Evolutionary conservation across 1,140 invertebrate species (phyloP).

Genomic region (Meloidogyne hapla): DNA sequence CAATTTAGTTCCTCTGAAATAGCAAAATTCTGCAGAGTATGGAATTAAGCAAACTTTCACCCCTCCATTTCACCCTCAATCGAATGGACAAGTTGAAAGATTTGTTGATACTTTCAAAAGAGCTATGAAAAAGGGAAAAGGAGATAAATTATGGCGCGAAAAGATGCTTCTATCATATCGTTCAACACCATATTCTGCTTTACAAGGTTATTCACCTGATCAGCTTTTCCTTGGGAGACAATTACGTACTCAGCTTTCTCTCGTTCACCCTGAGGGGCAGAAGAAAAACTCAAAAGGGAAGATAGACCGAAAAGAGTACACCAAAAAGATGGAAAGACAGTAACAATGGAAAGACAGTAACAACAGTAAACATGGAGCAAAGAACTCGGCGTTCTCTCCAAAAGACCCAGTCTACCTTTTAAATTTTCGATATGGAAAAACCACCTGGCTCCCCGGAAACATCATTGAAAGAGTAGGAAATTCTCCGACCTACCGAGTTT

Average conservation of each 20-base stretch:
- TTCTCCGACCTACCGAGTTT: background rate
- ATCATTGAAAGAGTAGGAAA: background rate
- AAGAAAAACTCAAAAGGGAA: no score
- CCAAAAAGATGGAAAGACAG: no score
- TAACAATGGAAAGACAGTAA: no score
- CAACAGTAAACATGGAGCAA: no score
- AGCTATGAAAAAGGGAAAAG: background rate
- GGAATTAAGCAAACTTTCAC: background rate
- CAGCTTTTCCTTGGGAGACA: constrained; percentile 17
- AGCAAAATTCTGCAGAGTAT: background rate
- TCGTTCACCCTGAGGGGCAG: background rate
- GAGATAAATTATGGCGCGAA: constrained; percentile 16
- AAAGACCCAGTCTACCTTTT: no score
- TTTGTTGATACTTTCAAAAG: constrained; percentile 58
- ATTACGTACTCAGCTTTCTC: background rate
- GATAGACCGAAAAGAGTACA: no score
- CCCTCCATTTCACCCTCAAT: background rate
- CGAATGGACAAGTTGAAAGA: constrained; percentile 49
- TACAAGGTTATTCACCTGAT: constrained; percentile 7
- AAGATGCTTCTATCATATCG: constrained; percentile 19
- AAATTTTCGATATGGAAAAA: no score
- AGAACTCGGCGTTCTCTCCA: no score
- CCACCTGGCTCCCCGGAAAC: no score
- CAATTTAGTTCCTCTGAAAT: background rate
- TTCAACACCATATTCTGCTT: constrained; percentile 1